Conservation (phyloP, 2,888 invertebrate species). For the Andrena fulva region DNA sequence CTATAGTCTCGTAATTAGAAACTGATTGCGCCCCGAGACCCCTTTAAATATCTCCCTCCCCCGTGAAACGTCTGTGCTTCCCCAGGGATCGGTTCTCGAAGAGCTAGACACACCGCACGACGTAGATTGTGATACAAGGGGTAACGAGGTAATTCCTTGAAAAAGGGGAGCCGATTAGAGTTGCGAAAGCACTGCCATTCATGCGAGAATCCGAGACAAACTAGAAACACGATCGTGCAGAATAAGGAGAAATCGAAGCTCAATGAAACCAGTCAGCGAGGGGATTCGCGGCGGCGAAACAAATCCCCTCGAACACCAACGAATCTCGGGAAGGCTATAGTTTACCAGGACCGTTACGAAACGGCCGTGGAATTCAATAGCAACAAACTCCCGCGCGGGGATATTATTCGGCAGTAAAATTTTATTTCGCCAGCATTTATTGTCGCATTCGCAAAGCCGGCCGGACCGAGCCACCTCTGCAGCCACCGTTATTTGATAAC, state of each 20-base stretch:
- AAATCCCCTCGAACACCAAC: constrained; percentile 23
- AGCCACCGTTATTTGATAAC: constrained; percentile 82
- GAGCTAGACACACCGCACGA: neutral
- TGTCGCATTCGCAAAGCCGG: constrained; percentile 74
- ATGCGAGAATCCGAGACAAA: neutral
- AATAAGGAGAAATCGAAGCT: neutral
- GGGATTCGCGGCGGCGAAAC: constrained; percentile 29
- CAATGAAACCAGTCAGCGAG: constrained; percentile 2
- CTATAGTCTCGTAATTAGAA: constrained; percentile 61
- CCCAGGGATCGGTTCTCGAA: constrained; percentile 12
- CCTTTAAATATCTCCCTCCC: constrained; percentile 46
- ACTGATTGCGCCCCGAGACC: constrained; percentile 52
- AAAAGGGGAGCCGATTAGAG: no score
- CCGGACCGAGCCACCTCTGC: constrained; percentile 37
- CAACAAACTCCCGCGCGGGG: constrained; percentile 79
- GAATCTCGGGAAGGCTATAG: constrained; percentile 25
- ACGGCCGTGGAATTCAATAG: constrained; percentile 82
- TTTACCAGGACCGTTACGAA: constrained; percentile 65
- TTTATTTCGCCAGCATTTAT: constrained; percentile 84
- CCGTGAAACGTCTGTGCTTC: neutral
- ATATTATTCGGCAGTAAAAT: constrained; percentile 84
- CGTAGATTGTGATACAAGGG: constrained; percentile 1
- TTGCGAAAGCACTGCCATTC: neutral
- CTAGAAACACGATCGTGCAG: neutral
- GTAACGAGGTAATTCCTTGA: constrained; percentile 1